Evolutionary conservation across 2,113 vertebrate species (phyloP).

Genomic region (Mirza zaza): DNA sequence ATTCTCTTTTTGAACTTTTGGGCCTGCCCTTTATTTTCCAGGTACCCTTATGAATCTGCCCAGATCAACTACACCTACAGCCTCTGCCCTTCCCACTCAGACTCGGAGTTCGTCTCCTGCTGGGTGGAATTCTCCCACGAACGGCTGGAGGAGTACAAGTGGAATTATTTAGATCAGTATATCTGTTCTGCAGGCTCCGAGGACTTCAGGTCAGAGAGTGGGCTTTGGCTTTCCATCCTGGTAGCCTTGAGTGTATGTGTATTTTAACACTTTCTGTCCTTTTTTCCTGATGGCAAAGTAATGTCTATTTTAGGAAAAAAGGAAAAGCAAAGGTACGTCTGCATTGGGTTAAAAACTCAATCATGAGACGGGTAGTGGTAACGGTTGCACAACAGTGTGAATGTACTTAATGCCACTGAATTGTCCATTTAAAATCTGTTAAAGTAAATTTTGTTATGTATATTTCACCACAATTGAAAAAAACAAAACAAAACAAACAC

Average conservation of each 20-base stretch:
- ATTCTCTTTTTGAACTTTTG: background rate
- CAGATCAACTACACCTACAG: conserved; percentile 98
- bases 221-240: background rate
- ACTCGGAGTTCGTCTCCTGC: conserved; percentile 94
- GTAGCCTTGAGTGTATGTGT: background rate
- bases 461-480: background rate
- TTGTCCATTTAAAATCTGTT: background rate
- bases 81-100: conserved; percentile 94
- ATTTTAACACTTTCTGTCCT: background rate
- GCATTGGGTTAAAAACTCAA: background rate
- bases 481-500: background rate
- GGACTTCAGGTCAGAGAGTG: conserved; percentile 92
- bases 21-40: conserved; percentile 71
- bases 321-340: background rate
- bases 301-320: background rate
- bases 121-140: conserved; percentile 99
- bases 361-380: background rate
- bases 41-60: conserved; percentile 95
- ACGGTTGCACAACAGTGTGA: too few relatives aligned
- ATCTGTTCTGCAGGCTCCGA: conserved; percentile 98
- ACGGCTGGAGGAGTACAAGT: conserved; percentile 97
- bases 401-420: background rate
- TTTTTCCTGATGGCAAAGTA: conserved; percentile 27
- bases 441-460: background rate
- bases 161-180: conserved; percentile 99